Percentiles rank a stretch among this genome's conserved stretches.
phyloP scores from a whole-genome alignment of 2,797 vertebrate genomes.

The Botia kubotai region DNA sequence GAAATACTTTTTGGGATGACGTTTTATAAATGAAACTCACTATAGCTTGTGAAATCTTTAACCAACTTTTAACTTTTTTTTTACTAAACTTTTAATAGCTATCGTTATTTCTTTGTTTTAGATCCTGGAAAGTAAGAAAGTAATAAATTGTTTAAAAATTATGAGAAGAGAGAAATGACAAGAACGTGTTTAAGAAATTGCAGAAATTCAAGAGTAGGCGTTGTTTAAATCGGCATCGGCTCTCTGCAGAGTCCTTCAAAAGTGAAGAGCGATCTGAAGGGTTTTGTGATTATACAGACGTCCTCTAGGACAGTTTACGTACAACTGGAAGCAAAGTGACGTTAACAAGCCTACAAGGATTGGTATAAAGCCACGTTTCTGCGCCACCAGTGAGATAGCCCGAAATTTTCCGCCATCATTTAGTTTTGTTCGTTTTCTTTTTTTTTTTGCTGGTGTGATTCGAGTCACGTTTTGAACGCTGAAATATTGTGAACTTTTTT shows the following conservation, averaged over 20 bases:
- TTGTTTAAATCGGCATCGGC: neutral
- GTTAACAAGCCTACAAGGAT: neutral
- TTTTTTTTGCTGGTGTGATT: slow-evolving; percentile 14
- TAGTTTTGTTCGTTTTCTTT: neutral
- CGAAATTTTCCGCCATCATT: neutral
- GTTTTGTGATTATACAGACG: neutral
- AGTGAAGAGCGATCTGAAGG: neutral
- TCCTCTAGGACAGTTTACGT: neutral
- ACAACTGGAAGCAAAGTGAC: neutral
- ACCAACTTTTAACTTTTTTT: no score
- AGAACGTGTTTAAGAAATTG: neutral
- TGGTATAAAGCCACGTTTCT: neutral
- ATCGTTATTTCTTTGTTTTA: neutral
- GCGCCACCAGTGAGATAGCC: neutral
- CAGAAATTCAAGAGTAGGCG: neutral
- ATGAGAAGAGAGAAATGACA: neutral
- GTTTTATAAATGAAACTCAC: no score
- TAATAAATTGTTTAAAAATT: neutral
- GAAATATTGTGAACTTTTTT: neutral
- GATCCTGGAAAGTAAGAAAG: neutral
- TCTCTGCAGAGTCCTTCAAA: neutral
- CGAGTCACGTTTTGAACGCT: neutral
- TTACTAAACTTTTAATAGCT: no score
- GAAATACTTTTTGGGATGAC: no score
- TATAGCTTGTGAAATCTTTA: neutral